These are phyloP conservation scores for Calliopum simillimum DNA, from an alignment of 2,888 invertebrate species.

Conservation along the genomic window DNA sequence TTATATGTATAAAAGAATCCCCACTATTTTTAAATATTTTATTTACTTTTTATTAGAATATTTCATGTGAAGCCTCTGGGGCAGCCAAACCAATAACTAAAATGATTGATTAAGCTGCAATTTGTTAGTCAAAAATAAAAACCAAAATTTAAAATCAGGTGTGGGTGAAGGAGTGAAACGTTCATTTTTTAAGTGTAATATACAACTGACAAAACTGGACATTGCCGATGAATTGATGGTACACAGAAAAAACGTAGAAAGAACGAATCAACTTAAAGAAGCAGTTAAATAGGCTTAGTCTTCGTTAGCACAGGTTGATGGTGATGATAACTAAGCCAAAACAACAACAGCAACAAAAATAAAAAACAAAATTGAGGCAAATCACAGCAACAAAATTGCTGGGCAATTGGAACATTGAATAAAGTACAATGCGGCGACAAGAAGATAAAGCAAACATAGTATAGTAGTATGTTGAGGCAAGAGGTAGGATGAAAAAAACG, in stretches of 20 bases:
- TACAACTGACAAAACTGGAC: no score
- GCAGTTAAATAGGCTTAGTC: constrained; percentile 25
- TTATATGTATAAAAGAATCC: no score
- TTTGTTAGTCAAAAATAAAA: no score
- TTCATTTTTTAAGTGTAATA: no score
- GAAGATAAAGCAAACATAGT: constrained; percentile 3
- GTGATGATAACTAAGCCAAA: not conserved
- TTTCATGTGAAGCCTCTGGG: no score
- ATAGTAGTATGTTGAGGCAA: not conserved
- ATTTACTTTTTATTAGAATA: no score
- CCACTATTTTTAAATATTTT: no score
- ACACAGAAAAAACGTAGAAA: not conserved
- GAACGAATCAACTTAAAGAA: constrained; percentile 15
- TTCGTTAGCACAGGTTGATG: constrained; percentile 23
- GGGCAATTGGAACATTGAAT: not conserved
- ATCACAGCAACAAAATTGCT: not conserved
- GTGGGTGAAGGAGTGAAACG: no score
- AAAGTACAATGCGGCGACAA: not conserved
- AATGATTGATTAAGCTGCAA: no score
- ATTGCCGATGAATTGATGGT: no score
- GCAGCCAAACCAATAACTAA: no score
- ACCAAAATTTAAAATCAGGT: no score
- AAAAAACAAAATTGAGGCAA: not conserved
- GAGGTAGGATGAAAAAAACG: not conserved
- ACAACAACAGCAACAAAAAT: not conserved